Base-by-base conservation (phyloP, 1,140 invertebrate genomes). In the Archivesica marissinica region DNA sequence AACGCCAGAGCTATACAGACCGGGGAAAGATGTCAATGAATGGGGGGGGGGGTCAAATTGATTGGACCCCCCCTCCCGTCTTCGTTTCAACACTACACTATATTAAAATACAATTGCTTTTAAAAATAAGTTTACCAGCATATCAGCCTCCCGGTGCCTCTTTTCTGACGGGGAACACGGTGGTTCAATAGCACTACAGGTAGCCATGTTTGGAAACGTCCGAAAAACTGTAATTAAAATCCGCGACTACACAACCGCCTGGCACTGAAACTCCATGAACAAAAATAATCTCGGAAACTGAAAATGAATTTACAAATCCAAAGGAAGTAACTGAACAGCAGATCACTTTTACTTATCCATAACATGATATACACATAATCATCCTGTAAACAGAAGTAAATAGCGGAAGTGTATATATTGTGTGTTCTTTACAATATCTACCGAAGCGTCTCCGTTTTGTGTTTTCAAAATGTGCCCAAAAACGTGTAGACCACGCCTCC, bases 391-490 rank as follows among this genome's bases (percentile, higher is more conserved):
- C 47, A 76, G 23, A 20, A 23, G 35, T 39, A 79, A 79, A n/a
- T n/a, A n/a, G 56, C 59, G 61, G 56, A 64, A 79, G 54, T 66
- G 15, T 79, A 50, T 47, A 39, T 39, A 59, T 39, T 35, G 33
- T 79, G 44, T 64, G 59, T 79, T 44, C 59, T 61, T 79, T 66
- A 68, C 39, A 74, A 44, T 35, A 79, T 39, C 77, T 64, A 79
- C 30, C 64, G 64, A 68, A 68, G 79, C 77, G 64, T 81, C 61
- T 61, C 41, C 28, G 39, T 38, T 72, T 79, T 56, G 64, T 68
- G 79, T 81, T 81, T 81, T 81, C 79, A 81, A 81, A 81, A 81
- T 81, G 79, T 81, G 79, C 66, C 79, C 79, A 70, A 70, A 81
- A 81, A 72, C 47, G 79, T 41, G 41, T 56, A 72, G 72, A 50